A percentile compares a stretch with the other conserved stretches of the same genome.
Conservation (phyloP, 1,140 invertebrate species). For the Caenorhabditis tropicalis region DNA sequence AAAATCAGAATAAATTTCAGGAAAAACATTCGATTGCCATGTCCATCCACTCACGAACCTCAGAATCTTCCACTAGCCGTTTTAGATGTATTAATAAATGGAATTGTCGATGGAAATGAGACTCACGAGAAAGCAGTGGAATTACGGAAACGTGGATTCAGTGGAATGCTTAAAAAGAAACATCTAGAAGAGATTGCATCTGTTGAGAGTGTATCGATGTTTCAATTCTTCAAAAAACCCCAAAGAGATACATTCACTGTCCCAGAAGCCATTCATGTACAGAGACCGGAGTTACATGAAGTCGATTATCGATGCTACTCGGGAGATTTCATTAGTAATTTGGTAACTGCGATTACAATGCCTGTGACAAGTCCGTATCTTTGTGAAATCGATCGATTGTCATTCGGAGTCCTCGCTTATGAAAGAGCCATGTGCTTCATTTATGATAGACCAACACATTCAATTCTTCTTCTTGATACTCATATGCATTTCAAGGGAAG, state of each 20-base stretch:
- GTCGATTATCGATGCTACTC: slow-evolving; percentile 38
- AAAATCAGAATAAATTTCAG: neutral
- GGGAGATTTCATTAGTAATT: slow-evolving; percentile 13
- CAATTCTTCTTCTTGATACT: slow-evolving; percentile 19
- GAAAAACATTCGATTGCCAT: neutral
- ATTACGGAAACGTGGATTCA: neutral
- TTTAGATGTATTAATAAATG: slow-evolving; percentile 2
- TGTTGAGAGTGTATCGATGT: neutral
- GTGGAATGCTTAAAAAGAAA: slow-evolving; percentile 3
- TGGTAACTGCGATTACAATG: neutral
- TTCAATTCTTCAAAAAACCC: slow-evolving; percentile 17
- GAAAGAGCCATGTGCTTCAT: slow-evolving; percentile 35
- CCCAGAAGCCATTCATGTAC: slow-evolving; percentile 1
- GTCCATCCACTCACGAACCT: neutral
- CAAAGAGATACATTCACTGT: slow-evolving; percentile 4
- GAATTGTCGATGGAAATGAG: slow-evolving; percentile 27
- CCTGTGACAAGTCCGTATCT: slow-evolving; percentile 11
- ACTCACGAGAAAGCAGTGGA: neutral
- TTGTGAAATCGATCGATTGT: slow-evolving; percentile 1
- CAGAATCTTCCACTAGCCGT: neutral
- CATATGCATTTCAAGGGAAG: slow-evolving; percentile 32
- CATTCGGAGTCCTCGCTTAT: slow-evolving; percentile 14
- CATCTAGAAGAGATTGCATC: neutral
- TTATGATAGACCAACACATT: slow-evolving; percentile 7
- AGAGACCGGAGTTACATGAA: slow-evolving; percentile 2